These are phyloP conservation scores for Neotoma lepida DNA, from an alignment of 2,113 vertebrate species.

Conservation along the genomic window DNA sequence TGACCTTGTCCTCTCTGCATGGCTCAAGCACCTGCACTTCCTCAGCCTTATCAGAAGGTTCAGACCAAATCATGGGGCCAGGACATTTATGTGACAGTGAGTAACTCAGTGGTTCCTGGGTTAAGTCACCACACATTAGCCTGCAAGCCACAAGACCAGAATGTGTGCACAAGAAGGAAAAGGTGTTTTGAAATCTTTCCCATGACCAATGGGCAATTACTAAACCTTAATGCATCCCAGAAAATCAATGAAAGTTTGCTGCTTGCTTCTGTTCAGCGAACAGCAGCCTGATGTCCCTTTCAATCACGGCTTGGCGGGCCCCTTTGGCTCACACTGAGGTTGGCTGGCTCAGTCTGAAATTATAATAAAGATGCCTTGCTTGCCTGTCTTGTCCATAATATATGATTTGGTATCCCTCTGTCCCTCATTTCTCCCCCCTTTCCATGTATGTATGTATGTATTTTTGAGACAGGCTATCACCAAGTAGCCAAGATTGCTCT, in stretches of 20 bases:
- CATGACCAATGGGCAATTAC: conserved; percentile 16
- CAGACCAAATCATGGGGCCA: neutral
- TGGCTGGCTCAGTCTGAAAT: neutral
- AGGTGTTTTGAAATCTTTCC: neutral
- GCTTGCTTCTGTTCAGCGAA: neutral
- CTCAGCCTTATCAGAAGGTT: neutral
- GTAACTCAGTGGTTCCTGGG: neutral
- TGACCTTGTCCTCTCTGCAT: neutral
- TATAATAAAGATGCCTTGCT: neutral
- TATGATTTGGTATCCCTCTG: neutral
- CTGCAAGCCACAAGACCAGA: neutral
- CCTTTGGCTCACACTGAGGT: neutral
- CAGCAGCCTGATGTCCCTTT: neutral
- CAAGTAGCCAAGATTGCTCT: neutral
- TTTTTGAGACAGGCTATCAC: neutral
- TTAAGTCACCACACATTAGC: neutral
- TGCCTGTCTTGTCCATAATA: neutral
- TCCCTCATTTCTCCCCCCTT: neutral
- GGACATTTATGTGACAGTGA: neutral
- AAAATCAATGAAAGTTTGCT: conserved; percentile 14
- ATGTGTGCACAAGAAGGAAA: neutral
- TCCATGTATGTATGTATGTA: neutral
- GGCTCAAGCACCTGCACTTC: neutral
- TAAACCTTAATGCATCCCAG: neutral
- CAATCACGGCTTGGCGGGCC: neutral